Percentiles rank a stretch among this genome's conserved stretches.
Evolutionary conservation across 2,113 vertebrate species (phyloP).

Genomic region (Gobiocypris rarus): DNA sequence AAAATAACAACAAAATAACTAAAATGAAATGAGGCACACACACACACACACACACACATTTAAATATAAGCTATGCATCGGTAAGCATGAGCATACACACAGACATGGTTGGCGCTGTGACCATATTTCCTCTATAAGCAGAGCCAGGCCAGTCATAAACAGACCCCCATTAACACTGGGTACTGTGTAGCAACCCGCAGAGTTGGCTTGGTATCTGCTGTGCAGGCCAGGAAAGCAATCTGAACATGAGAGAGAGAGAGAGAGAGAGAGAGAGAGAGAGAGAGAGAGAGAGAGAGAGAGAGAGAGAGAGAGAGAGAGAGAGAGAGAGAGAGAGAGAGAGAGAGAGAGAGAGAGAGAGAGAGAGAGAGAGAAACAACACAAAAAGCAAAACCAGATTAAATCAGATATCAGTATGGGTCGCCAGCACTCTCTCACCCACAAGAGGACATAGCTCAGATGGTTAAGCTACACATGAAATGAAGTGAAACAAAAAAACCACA

Average conservation of each 20-base stretch:
- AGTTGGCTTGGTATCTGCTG: conserved; percentile 30
- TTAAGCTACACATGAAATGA: conserved; percentile 22
- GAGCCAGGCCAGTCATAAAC: conserved; percentile 12
- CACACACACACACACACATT: not conserved
- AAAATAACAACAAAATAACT: no score
- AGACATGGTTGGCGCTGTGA: not conserved
- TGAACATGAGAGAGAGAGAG: not conserved
- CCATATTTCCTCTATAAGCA: conserved; percentile 18
- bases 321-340: not conserved
- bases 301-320: not conserved
- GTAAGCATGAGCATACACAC: not conserved
- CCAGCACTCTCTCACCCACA: conserved; percentile 27
- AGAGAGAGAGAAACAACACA: not conserved
- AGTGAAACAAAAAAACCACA: not conserved
- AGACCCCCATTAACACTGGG: conserved; percentile 18
- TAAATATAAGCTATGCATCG: not conserved
- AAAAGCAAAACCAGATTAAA: conserved; percentile 42
- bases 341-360: not conserved
- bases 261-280: not conserved
- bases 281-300: not conserved
- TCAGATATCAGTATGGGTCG: conserved; percentile 18
- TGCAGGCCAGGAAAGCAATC: conserved; percentile 23
- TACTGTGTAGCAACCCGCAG: conserved; percentile 28
- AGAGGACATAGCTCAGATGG: not conserved
- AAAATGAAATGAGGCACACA: not conserved